Conservation (phyloP, 2,113 vertebrate species). For the Notechis scutatus region DNA sequence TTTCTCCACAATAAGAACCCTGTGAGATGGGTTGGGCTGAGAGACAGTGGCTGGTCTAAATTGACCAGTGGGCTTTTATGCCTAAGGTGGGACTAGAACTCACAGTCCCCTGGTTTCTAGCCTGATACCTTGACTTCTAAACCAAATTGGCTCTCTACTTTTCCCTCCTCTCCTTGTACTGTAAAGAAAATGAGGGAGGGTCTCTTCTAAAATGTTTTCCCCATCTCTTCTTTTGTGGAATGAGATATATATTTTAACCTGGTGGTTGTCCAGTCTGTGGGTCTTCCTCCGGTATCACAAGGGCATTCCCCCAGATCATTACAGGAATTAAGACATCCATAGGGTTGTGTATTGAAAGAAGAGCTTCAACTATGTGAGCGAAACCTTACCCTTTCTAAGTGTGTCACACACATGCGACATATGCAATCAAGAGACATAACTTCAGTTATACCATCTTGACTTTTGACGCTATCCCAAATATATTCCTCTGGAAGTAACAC, state of each 20-base stretch:
- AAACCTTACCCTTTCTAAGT: background rate
- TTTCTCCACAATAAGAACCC: too few relatives aligned
- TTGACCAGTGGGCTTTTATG: too few relatives aligned
- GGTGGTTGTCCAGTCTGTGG: background rate
- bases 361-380: background rate
- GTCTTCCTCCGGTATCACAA: background rate
- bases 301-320: background rate
- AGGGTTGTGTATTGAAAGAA: background rate
- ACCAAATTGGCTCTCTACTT: background rate
- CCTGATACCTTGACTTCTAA: background rate
- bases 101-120: too few relatives aligned
- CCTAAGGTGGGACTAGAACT: too few relatives aligned
- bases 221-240: background rate
- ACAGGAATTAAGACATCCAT: background rate
- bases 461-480: too few relatives aligned
- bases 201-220: background rate
- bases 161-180: background rate
- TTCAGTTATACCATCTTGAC: too few relatives aligned
- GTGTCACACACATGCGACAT: background rate
- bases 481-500: too few relatives aligned
- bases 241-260: background rate
- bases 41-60: too few relatives aligned
- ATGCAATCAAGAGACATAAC: background rate
- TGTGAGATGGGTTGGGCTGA: too few relatives aligned
- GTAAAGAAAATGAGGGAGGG: background rate